Evolutionary conservation across 23 tunicate genomes (phyloP).

Genomic region (Trididemnum miniatum): DNA sequence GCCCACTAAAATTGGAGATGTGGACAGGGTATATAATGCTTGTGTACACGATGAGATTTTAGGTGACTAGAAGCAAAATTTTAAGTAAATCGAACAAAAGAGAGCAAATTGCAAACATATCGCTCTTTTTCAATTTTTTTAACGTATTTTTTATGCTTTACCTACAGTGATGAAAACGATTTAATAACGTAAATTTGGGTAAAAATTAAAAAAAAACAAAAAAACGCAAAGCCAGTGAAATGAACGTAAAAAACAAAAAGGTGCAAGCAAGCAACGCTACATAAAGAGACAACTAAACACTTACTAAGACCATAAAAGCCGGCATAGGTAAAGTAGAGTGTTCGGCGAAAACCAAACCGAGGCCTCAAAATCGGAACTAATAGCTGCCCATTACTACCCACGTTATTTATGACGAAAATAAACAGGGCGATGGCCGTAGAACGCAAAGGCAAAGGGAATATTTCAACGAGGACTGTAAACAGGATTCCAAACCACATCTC

Average conservation of each 20-base stretch:
- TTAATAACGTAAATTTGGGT: too few relatives aligned
- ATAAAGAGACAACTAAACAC: too few relatives aligned
- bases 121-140: too few relatives aligned
- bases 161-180: too few relatives aligned
- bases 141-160: too few relatives aligned
- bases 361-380: constrained; percentile 44
- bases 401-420: constrained; percentile 80
- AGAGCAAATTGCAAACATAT: too few relatives aligned
- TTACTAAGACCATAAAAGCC: constrained; percentile 63
- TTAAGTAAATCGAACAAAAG: too few relatives aligned
- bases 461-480: constrained; percentile 80
- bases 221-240: background rate
- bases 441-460: constrained; percentile 49
- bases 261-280: background rate
- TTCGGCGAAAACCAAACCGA: constrained; percentile 28
- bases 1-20: too few relatives aligned
- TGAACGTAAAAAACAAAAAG: background rate
- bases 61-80: too few relatives aligned
- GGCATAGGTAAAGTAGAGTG: constrained; percentile 52
- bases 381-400: constrained; percentile 56
- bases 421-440: constrained; percentile 72
- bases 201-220: background rate
- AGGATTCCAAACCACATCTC: constrained; percentile 95
- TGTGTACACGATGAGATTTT: too few relatives aligned
- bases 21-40: too few relatives aligned